Base-by-base conservation (phyloP, 1,140 invertebrate genomes). In the Leguminivora glycinivorella region DNA sequence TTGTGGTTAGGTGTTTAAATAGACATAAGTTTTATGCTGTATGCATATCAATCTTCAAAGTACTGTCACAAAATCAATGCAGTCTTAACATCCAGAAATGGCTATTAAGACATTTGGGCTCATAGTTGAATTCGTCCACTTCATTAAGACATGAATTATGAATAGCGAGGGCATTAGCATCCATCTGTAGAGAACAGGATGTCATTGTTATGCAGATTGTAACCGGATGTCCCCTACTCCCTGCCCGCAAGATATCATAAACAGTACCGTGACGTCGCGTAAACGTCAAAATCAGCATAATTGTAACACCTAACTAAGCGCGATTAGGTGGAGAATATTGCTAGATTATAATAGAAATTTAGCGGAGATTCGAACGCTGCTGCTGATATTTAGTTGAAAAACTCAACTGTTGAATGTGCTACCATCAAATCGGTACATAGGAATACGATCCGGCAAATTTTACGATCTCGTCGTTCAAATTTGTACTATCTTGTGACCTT, bases 121-220 rank as follows among this genome's bases (percentile, higher is more conserved):
- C 58, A 66, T 38, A 72, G 63, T 71, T 68, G 70, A 69, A 73
- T 76, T 82, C 73, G 78, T 80, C 76, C 76, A 82, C 78, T 86
- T 89, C 83, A 85, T 87, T 87, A 86, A 72, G 79, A 82, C 78
- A 86, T 90, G 83, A 88, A 88, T 90, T 87, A 90, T 87, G 85
- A 87, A 88, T 86, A 74, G 70, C 74, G 72, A 68, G 69, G 77
- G 77, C 81, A 85, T 88, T 87, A 84, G 80, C 82, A 87, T 88
- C 83, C 78, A 85, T 87, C 86, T 87, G 58, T 63, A 76, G 72
- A 81, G 79, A 76, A 76, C 75, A 76, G 78, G 78, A 83, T 82
- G 80, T 84, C 71, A 90, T 89, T 90, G 86, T 90, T 83, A 90
- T 89, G 85, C 84, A 89, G 85, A 89, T 89, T 87, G 82, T 79